Conservation (phyloP, 2,113 vertebrate genomes). For the Periophthalmus modestus region DNA sequence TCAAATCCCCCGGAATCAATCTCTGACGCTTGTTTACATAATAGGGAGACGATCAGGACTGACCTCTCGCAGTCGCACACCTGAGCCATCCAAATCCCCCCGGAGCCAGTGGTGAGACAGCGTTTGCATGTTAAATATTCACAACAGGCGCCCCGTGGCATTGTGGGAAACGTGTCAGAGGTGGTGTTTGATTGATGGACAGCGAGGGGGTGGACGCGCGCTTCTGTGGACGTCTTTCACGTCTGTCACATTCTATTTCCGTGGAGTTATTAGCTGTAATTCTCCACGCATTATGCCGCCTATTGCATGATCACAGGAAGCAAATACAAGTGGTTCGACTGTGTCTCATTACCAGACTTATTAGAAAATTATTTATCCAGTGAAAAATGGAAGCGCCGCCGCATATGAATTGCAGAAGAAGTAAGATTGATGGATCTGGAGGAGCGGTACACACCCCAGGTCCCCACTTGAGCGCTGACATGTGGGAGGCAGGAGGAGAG, state of each 20-base stretch:
- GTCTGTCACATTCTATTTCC: constrained; percentile 63
- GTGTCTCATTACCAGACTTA: constrained; percentile 42
- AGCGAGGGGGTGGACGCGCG: constrained; percentile 44
- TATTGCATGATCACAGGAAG: constrained; percentile 38
- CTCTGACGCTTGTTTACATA: constrained; percentile 26
- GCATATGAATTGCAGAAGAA: constrained; percentile 2
- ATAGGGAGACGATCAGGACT: constrained; percentile 39
- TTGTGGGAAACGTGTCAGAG: constrained; percentile 53
- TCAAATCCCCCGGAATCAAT: constrained; percentile 16
- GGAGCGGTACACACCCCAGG: constrained; percentile 26
- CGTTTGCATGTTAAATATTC: constrained; percentile 51
- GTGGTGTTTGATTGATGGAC: constrained; percentile 58
- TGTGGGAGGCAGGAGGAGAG: constrained; percentile 16
- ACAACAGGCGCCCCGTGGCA: constrained; percentile 43
- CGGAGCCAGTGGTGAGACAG: constrained; percentile 30
- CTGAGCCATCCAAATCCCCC: constrained; percentile 39
- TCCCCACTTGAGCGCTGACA: constrained; percentile 23
- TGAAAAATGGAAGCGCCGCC: constrained; percentile 16
- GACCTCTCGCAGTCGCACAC: constrained; percentile 46
- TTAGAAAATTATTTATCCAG: constrained; percentile 50
- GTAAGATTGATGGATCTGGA: constrained; percentile 42
- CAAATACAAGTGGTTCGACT: constrained; percentile 35
- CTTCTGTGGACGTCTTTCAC: constrained; percentile 59
- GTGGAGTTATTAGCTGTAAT: constrained; percentile 53
- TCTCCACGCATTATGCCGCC: constrained; percentile 45